Conservation (phyloP, 2,797 vertebrate genomes). For the Arnoldichthys spilopterus region DNA sequence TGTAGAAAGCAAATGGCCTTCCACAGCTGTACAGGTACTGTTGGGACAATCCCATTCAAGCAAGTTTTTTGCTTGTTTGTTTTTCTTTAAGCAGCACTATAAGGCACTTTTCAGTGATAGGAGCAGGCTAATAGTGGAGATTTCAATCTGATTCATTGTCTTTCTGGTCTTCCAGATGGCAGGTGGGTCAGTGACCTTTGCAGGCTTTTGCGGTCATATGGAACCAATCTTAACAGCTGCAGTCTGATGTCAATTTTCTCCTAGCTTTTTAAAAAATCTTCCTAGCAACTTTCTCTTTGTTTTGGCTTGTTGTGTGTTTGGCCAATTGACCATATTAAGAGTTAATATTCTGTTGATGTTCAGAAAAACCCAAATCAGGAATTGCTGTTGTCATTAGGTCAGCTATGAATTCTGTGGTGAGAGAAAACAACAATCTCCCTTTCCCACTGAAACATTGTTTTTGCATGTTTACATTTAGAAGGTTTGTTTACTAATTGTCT, state of each 20-base stretch:
- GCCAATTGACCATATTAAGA: not conserved
- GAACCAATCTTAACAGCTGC: slow-evolving; percentile 56
- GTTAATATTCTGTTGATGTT: slow-evolving; percentile 1
- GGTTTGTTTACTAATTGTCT: not conserved
- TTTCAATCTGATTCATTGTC: slow-evolving; percentile 47
- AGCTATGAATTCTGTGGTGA: not conserved
- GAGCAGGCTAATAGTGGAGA: slow-evolving; percentile 57
- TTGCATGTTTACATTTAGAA: slow-evolving; percentile 12
- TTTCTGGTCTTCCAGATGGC: slow-evolving; percentile 55
- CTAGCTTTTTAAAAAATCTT: slow-evolving; percentile 51
- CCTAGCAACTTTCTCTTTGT: slow-evolving; percentile 41
- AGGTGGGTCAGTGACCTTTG: slow-evolving; percentile 57
- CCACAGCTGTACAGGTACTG: slow-evolving; percentile 62
- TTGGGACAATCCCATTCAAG: slow-evolving; percentile 57
- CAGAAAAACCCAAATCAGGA: not conserved
- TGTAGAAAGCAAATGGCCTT: slow-evolving; percentile 50
- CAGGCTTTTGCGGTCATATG: slow-evolving; percentile 58
- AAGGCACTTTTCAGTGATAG: slow-evolving; percentile 75
- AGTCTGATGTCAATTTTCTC: slow-evolving; percentile 70
- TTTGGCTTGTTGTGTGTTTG: not conserved
- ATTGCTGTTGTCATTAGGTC: not conserved
- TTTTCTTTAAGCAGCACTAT: slow-evolving; percentile 73
- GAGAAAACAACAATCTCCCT: not conserved
- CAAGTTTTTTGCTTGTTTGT: slow-evolving; percentile 62
- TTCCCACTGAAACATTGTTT: not conserved